Evolutionary conservation across 2,888 invertebrate species (phyloP).

Genomic region (Chymomyza amoena): DNA sequence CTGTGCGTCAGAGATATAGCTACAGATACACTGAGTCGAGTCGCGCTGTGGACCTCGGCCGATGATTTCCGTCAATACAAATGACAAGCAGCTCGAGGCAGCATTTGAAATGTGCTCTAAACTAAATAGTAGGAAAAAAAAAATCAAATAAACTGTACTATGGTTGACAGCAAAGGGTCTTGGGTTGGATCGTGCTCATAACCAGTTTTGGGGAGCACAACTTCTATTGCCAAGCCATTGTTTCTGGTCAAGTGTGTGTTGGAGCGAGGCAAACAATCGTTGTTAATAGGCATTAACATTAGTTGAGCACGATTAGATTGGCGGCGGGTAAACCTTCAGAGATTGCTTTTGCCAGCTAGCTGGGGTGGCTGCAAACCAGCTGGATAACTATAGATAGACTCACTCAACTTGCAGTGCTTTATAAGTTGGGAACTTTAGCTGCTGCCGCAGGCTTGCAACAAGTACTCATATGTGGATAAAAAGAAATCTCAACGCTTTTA

Average conservation of each 20-base stretch:
- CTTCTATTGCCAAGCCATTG: not conserved
- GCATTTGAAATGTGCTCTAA: not conserved
- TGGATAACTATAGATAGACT: not conserved
- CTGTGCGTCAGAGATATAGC: not conserved
- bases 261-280: not conserved
- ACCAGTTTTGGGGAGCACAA: not conserved
- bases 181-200: not conserved
- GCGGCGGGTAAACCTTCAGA: too few relatives aligned
- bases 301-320: not conserved
- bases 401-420: too few relatives aligned
- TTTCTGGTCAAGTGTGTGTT: not conserved
- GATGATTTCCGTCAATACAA: conserved; percentile 34
- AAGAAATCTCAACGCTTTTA: not conserved
- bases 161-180: not conserved
- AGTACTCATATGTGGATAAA: not conserved
- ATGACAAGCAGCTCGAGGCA: conserved; percentile 32
- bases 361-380: not conserved
- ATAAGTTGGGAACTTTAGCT: too few relatives aligned
- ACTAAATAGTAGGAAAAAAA: not conserved
- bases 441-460: not conserved
- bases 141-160: not conserved
- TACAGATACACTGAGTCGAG: conserved; percentile 14
- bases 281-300: conserved; percentile 2
- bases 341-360: not conserved
- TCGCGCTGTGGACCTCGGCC: conserved; percentile 33